Conservation (phyloP, 2,888 invertebrate genomes). For the Tiphia femorata region DNA sequence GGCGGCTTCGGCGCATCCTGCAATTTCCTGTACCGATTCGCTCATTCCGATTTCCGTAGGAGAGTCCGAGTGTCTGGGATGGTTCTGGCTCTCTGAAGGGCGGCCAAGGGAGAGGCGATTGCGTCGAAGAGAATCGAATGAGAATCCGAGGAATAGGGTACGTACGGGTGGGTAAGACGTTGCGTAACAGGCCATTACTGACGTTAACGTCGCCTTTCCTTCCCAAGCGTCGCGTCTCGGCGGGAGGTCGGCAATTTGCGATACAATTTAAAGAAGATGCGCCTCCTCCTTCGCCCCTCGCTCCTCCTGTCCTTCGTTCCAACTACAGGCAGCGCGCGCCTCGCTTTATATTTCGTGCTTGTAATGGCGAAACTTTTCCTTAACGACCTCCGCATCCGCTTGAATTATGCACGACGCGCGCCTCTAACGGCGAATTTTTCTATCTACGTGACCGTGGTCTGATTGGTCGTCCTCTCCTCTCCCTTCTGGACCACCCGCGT, state of each 20-base stretch:
- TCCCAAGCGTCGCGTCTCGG: conserved; percentile 19
- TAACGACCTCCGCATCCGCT: conserved; percentile 54
- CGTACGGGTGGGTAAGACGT: conserved; percentile 36
- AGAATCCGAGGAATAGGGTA: conserved; percentile 33
- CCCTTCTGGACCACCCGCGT: too few species aligned
- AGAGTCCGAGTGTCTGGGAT: too few species aligned
- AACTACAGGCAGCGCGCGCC: not conserved
- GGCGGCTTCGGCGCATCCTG: too few species aligned
- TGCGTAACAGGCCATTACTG: conserved; percentile 51
- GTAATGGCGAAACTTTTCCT: conserved; percentile 62
- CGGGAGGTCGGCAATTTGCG: conserved; percentile 55
- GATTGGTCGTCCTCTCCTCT: too few species aligned
- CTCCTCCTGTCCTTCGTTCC: conserved; percentile 16
- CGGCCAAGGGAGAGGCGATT: not conserved
- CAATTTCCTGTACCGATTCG: too few species aligned
- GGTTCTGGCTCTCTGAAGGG: too few species aligned
- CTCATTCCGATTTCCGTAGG: too few species aligned
- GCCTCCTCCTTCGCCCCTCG: conserved; percentile 33
- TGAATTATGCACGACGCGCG: conserved; percentile 58
- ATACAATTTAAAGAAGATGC: conserved; percentile 63
- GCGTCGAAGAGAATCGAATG: not conserved
- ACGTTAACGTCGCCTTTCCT: not conserved
- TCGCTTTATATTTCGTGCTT: conserved; percentile 52
- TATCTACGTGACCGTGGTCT: conserved; percentile 34
- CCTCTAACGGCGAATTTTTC: conserved; percentile 29